Evolutionary conservation across 2,113 vertebrate genomes (phyloP).

Genomic region (Nothocercus julius): DNA sequence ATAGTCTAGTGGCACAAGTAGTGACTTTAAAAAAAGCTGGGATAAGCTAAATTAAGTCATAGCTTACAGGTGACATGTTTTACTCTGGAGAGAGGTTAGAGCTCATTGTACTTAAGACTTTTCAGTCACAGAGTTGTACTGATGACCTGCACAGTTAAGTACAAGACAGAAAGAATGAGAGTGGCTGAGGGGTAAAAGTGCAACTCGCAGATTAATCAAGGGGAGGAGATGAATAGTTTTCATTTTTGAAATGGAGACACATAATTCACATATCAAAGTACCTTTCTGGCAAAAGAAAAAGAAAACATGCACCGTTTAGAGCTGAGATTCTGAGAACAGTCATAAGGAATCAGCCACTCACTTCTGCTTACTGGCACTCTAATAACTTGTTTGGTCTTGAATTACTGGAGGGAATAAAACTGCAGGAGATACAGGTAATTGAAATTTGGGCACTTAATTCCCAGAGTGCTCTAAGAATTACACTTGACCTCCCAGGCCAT

Average conservation of each 20-base stretch:
- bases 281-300: neutral
- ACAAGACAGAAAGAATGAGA: neutral
- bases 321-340: neutral
- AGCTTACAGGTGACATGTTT: neutral
- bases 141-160: neutral
- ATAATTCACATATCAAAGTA: neutral
- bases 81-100: neutral
- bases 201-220: neutral
- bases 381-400: neutral
- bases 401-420: neutral
- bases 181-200: neutral
- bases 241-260: neutral
- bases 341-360: neutral
- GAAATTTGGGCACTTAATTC: neutral
- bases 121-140: neutral
- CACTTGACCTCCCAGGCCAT: neutral
- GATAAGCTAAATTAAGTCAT: neutral
- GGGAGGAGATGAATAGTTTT: neutral
- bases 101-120: neutral
- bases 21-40: neutral
- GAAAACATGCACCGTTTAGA: neutral
- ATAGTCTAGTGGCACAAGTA: neutral
- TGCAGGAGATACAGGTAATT: neutral
- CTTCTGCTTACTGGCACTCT: neutral
- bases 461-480: neutral